Percentiles rank a stretch among this genome's conserved stretches.
These are phyloP conservation scores for Cochlearius cochlearius DNA, from an alignment of 2,113 vertebrate species.

Conservation along the genomic window DNA sequence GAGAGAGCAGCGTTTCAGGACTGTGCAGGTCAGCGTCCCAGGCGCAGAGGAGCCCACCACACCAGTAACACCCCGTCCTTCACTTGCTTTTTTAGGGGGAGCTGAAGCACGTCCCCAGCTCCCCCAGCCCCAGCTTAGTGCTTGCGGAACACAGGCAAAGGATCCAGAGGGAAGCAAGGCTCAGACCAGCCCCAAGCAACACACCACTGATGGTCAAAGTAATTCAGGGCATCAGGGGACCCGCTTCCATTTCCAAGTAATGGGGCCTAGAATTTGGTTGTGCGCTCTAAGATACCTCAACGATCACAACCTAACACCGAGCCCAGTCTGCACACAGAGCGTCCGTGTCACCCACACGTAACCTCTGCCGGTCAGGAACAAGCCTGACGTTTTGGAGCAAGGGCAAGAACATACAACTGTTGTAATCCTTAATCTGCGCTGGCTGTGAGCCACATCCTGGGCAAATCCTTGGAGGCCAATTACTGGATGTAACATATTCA, in stretches of 20 bases:
- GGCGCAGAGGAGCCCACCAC: not conserved
- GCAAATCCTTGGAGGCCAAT: constrained; percentile 15
- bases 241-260: not conserved
- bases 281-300: accelerated
- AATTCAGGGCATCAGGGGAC: not conserved
- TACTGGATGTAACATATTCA: not conserved
- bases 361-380: not conserved
- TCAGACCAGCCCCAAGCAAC: accelerated
- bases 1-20: not conserved
- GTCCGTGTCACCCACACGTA: accelerated
- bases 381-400: not conserved
- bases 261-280: not conserved
- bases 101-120: not conserved
- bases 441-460: not conserved
- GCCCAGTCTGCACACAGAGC: accelerated
- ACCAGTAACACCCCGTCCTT: not conserved
- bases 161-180: not conserved
- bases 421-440: constrained; percentile 6
- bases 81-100: not conserved
- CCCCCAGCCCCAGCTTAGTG: not conserved
- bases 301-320: accelerated
- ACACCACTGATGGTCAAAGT: accelerated
- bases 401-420: not conserved
- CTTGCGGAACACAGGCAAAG: accelerated
- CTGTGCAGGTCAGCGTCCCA: accelerated